phyloP scores from a whole-genome alignment of 2,113 vertebrate species.

The Holacanthus passer region DNA sequence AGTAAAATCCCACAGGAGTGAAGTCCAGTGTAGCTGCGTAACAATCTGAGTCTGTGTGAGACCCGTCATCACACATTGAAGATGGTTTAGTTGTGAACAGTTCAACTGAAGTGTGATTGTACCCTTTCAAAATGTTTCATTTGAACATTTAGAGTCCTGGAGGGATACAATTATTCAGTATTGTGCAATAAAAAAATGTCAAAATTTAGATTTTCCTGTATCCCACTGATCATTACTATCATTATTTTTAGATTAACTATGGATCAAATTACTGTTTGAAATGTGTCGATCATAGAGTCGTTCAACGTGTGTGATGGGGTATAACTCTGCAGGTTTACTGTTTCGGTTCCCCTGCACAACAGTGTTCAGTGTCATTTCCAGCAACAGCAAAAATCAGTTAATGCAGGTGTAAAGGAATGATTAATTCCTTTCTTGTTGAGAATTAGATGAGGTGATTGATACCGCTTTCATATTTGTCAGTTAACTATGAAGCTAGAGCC shows the following conservation, averaged over 20 bases:
- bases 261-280: too few species aligned
- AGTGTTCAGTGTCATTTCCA: too few species aligned
- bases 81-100: not conserved
- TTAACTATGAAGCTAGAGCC: not conserved
- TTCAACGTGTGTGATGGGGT: too few species aligned
- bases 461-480: not conserved
- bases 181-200: not conserved
- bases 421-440: too few species aligned
- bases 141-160: not conserved
- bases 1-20: slow-evolving; percentile 78
- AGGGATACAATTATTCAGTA: not conserved
- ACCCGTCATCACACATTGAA: not conserved
- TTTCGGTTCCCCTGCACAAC: not conserved
- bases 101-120: too few species aligned
- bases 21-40: not conserved
- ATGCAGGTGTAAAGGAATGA: too few species aligned
- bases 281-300: too few species aligned
- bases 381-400: too few species aligned
- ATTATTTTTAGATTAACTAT: too few species aligned
- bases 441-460: not conserved
- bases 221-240: not conserved
- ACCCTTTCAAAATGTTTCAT: not conserved
- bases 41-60: not conserved
- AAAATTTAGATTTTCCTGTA: not conserved
- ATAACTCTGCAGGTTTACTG: not conserved